Conservation (phyloP, 1,140 invertebrate genomes). For the Drosophila obscura region DNA sequence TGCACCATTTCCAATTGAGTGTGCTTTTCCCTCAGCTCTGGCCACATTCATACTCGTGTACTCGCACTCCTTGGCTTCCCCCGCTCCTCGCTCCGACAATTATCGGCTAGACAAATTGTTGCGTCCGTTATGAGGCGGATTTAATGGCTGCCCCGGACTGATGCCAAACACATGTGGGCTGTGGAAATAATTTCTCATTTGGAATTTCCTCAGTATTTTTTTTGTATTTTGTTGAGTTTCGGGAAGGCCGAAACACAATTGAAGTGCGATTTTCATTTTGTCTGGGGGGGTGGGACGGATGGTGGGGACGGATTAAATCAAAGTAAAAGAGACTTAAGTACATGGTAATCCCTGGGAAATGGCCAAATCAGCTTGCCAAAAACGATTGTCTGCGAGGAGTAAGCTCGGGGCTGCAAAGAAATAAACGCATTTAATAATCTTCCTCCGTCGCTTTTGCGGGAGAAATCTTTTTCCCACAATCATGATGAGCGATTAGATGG, state of each 20-base stretch:
- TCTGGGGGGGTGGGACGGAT: neutral
- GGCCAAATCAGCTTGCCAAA: conserved; percentile 58
- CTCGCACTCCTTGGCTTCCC: conserved; percentile 22
- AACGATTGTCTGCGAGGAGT: conserved; percentile 37
- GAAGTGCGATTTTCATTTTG: conserved; percentile 10
- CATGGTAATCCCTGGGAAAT: conserved; percentile 52
- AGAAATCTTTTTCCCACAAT: conserved; percentile 63
- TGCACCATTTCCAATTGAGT: conserved; percentile 66
- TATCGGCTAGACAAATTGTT: conserved; percentile 65
- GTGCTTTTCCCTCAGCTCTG: conserved; percentile 43
- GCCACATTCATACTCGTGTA: neutral
- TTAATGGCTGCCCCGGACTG: conserved; percentile 33
- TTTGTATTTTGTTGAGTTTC: too few relatives aligned
- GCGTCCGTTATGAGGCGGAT: conserved; percentile 53
- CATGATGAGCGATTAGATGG: conserved; percentile 49
- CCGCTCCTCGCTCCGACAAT: conserved; percentile 18
- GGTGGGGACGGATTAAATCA: conserved; percentile 27
- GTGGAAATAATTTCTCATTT: conserved; percentile 10
- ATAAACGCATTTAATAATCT: conserved; percentile 65
- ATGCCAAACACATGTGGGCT: conserved; percentile 43
- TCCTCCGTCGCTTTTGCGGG: conserved; percentile 18
- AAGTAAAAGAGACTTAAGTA: conserved; percentile 17
- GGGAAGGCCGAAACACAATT: neutral
- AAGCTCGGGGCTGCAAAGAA: conserved; percentile 24
- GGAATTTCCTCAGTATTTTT: neutral